phyloP scores from a whole-genome alignment of 2,113 vertebrate genomes.

The Muntiacus muntjak region DNA sequence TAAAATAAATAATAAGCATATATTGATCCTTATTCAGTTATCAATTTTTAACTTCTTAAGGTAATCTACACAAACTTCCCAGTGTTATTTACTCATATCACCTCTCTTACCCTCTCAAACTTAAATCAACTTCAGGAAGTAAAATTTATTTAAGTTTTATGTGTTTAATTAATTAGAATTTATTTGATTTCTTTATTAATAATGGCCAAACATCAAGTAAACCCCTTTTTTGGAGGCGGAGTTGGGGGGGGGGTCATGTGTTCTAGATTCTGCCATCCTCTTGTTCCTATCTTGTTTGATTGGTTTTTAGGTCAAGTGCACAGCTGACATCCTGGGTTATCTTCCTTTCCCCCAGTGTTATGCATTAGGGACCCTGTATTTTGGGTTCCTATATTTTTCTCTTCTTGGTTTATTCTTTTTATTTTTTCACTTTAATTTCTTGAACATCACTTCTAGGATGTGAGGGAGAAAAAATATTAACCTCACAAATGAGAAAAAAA shows the following conservation, averaged over 20 bases:
- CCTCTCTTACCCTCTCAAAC: not conserved
- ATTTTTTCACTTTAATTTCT: not conserved
- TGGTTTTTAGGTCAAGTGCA: not conserved
- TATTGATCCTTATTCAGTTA: not conserved
- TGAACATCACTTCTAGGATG: not conserved
- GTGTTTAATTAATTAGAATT: not conserved
- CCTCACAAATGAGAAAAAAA: not conserved
- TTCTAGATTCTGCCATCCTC: not conserved
- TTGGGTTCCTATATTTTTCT: not conserved
- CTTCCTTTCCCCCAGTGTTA: not conserved
- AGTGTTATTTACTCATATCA: not conserved
- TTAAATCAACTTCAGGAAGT: not conserved
- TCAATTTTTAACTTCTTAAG: not conserved
- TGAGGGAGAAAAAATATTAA: not conserved
- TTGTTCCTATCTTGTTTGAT: not conserved
- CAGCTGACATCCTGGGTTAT: not conserved
- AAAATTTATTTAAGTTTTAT: not conserved
- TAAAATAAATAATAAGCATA: not conserved
- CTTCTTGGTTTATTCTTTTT: not conserved
- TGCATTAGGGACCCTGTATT: not conserved
- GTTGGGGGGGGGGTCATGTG: not conserved
- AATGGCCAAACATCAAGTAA: not conserved
- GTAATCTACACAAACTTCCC: not conserved
- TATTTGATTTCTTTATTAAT: not conserved
- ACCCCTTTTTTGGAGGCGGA: not conserved